Evolutionary conservation across 2,797 vertebrate species (phyloP), one percentile per base, ranked within the genome.

Genomic region (Brachymystax lenok): DNA sequence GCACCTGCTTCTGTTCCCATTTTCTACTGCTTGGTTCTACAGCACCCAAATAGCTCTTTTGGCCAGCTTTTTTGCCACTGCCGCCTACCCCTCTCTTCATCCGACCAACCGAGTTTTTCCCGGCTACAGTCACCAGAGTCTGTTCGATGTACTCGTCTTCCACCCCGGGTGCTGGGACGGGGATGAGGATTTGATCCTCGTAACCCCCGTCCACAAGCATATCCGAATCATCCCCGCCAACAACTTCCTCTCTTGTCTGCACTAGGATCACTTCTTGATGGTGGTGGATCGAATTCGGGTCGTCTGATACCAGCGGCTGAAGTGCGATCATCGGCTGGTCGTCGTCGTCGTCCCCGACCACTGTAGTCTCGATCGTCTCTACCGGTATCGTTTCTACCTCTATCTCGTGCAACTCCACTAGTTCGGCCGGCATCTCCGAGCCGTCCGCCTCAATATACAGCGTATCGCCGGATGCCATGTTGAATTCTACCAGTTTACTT

Each of bases 1-100:
- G 97, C 91, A 99, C 97, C 92, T 98, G 98, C 92, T 99, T 99
- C 93, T 99, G 97, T 90, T 99, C 97, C 98, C 98, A 99, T 96
- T 98, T 98, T 89, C 97, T 95, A 80, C 94, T 95, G 19, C 94
- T 94, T 52, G 94, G 90, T 87, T 97, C 96, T 64, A 92, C 87
- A 75, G 94, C 93, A 84, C 93, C 95, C 88, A 98, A 92, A 92
- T 97, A 98, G 92, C 97, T 96, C 95, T 96, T 98, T 95, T 98
- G 98, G 82, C 96, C 95, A 78, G 95, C 90, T 95, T 97, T 98
- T 93, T 97, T 97, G 4, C 96, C 95, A 71, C 95, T 95, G n/a
- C 93, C 88, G 73, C 95, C 93, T 88, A 95, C 95, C 80, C 95
- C 95, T 79, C 96, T 96, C 75, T 96, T 97, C 81, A 95, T 90